Base-by-base conservation (phyloP, 1,140 invertebrate species). In the Adoxophyes honmai region DNA sequence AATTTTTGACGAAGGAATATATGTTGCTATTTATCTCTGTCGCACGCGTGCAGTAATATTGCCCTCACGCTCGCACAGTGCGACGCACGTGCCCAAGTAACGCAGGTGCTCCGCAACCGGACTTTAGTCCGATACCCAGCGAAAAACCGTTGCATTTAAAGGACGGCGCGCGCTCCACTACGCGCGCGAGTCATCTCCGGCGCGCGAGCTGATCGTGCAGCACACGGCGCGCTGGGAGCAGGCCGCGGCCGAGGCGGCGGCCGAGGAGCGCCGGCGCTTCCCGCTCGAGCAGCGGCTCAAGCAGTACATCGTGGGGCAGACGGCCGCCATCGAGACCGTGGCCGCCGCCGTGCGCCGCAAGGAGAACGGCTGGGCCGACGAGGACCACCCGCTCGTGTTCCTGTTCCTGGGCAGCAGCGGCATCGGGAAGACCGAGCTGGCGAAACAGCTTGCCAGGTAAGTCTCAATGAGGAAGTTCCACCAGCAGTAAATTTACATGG, bases 381-480 rank as follows among this genome's bases (percentile, higher is more conserved):
- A 96, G 65, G 96, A 98, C 62, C 96, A 98, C 90, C 97, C 97
- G 4, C 85, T 98, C 2, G 96, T 97, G 10, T 98, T 98, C 80
- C 90, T 99, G 1, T 98, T 98, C 84, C 89, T 98, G 18, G 97
- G 97, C 11, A 97, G 96, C n/a, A 98, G 96, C 38, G 97, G 97
- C 6, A 98, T 98, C 75, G 97, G 96, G 42, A 98, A 98, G 90
- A 98, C 97, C 34, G 97, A 98, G 88, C 87, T 98, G 51, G 97
- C 97, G 0, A 98, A 98, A 81, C 96, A 94, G 71, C 75, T 95
- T 28, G 94, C 94, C 18, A 90, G 91, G 42, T 48, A 21, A 28
- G n/a, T n/a, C n/a, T n/a, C n/a, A n/a, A n/a, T n/a, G n/a, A n/a
- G n/a, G n/a, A n/a, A n/a, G n/a, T n/a, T n/a, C n/a, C n/a, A n/a